phyloP scores from a whole-genome alignment of 2,113 vertebrate species.

The Prinia subflava region DNA sequence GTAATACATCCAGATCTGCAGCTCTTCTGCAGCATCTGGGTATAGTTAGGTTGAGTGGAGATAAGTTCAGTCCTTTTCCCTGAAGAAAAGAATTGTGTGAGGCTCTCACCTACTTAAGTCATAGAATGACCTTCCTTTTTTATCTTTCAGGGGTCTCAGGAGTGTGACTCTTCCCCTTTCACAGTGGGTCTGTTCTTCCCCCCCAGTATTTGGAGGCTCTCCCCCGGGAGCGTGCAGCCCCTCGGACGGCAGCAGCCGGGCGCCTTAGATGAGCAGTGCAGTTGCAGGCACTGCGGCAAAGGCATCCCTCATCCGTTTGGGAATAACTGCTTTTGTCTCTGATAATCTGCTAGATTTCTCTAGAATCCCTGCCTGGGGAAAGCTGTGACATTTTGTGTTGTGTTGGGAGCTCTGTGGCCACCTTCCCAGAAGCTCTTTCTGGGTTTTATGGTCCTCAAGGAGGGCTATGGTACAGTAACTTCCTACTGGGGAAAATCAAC shows the following conservation, averaged over 20 bases:
- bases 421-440: background rate
- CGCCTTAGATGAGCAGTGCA: background rate
- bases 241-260: background rate
- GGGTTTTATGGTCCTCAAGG: background rate
- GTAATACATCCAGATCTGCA: background rate
- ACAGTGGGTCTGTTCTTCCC: background rate
- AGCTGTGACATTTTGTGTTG: slow-evolving; percentile 1
- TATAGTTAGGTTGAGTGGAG: background rate
- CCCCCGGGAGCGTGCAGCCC: background rate
- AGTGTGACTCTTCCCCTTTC: background rate
- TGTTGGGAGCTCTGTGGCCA: background rate
- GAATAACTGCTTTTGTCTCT: background rate
- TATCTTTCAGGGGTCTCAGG: background rate
- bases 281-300: background rate
- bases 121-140: background rate
- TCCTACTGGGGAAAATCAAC: background rate
- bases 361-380: background rate
- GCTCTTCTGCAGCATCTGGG: background rate
- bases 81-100: background rate
- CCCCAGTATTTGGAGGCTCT: background rate
- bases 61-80: background rate
- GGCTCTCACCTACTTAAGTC: background rate
- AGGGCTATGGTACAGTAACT: background rate
- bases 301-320: background rate
- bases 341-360: background rate